Conservation (phyloP, 2,113 vertebrate genomes). For the Thomomys bottae region DNA sequence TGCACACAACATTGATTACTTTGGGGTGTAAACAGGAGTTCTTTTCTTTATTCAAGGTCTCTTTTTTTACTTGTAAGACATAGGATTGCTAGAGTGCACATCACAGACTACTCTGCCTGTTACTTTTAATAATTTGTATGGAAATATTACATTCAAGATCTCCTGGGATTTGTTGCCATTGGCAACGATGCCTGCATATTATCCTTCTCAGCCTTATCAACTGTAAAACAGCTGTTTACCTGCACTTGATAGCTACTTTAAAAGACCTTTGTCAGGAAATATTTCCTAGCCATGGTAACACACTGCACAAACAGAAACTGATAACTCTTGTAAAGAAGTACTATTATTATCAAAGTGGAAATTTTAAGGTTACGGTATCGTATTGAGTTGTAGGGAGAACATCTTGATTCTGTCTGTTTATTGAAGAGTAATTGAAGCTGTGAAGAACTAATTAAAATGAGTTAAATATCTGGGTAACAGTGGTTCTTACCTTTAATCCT, state of each 20-base stretch:
- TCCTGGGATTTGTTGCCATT: conserved; percentile 21
- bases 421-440: not conserved
- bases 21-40: not conserved
- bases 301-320: conserved; percentile 31
- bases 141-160: conserved; percentile 42
- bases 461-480: not conserved
- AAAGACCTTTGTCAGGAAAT: conserved; percentile 57
- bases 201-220: conserved; percentile 64
- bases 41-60: not conserved
- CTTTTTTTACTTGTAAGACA: not conserved
- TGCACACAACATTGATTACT: not conserved
- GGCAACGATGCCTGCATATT: conserved; percentile 23
- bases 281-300: conserved; percentile 58
- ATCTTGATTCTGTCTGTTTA: not conserved
- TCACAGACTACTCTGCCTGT: not conserved
- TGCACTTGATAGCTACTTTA: conserved; percentile 58
- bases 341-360: not conserved
- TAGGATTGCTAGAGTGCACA: not conserved
- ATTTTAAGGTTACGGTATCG: not conserved
- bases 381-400: not conserved
- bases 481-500: no score
- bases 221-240: conserved; percentile 67
- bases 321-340: not conserved
- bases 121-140: not conserved
- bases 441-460: not conserved